phyloP scores from a whole-genome alignment of 2,888 invertebrate species.

The Eilema griseolum region DNA sequence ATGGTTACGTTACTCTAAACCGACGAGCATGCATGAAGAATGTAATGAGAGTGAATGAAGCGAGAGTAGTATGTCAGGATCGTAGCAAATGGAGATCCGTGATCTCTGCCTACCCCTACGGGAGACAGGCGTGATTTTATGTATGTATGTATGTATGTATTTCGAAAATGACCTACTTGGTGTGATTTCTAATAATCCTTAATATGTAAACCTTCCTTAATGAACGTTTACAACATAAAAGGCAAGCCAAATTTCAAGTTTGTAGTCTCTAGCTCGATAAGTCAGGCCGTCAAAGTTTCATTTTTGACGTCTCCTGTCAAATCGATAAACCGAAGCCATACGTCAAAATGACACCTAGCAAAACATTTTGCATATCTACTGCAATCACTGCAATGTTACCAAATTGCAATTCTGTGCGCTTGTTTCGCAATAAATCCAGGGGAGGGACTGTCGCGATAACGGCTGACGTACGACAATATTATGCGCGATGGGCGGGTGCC shows the following conservation, averaged over 20 bases:
- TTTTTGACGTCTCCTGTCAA: background rate
- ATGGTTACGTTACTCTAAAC: no score
- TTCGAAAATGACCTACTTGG: no score
- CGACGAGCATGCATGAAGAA: no score
- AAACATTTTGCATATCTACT: slow-evolving; percentile 2
- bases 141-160: no score
- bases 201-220: background rate
- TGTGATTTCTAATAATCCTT: no score
- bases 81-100: no score
- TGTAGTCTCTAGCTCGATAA: background rate
- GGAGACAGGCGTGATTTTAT: no score
- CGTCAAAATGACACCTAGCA: background rate
- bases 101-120: no score
- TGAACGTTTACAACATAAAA: background rate
- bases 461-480: slow-evolving; percentile 57
- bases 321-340: background rate
- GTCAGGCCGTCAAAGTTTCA: background rate
- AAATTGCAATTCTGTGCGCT: slow-evolving; percentile 17
- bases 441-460: slow-evolving; percentile 55
- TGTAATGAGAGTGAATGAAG: no score
- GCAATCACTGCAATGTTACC: slow-evolving; percentile 11
- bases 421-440: slow-evolving; percentile 59
- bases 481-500: slow-evolving; percentile 41
- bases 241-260: background rate
- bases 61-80: no score